Evolutionary conservation across 2,113 vertebrate species (phyloP).

Genomic region (Pterophyllum scalare): DNA sequence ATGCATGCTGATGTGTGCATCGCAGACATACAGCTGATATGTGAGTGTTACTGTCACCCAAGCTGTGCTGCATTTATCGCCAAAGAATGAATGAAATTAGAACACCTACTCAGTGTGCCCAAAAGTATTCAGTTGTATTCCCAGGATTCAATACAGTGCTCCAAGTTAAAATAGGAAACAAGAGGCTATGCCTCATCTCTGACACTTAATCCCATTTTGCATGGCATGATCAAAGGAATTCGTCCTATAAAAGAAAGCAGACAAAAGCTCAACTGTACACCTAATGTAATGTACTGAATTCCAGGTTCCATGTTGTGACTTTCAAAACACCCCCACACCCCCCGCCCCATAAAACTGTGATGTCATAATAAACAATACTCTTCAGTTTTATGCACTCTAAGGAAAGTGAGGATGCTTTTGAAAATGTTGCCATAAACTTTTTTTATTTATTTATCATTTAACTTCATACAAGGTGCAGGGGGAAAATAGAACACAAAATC

Average conservation of each 20-base stretch:
- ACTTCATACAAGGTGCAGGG: not conserved
- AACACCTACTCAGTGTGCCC: conserved; percentile 20
- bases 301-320: conserved; percentile 12
- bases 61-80: conserved; percentile 1
- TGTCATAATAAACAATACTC: not conserved
- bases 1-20: not conserved
- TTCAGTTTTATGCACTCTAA: not conserved
- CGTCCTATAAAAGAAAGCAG: conserved; percentile 16
- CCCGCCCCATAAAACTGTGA: not conserved
- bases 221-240: conserved; percentile 26
- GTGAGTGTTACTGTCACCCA: not conserved
- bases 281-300: conserved; percentile 4
- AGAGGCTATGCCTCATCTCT: conserved; percentile 28
- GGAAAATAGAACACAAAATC: not conserved
- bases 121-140: conserved; percentile 34
- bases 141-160: conserved; percentile 32
- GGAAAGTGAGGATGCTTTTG: not conserved
- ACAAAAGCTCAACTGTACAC: conserved; percentile 21
- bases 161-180: conserved; percentile 42
- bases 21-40: conserved; percentile 17
- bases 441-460: not conserved
- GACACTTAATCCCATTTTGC: conserved; percentile 39
- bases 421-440: not conserved
- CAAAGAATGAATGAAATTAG: conserved; percentile 29
- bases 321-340: not conserved